Evolutionary conservation across 2,113 vertebrate genomes (phyloP), one percentile per base, ranked within the genome.

Genomic region (Oncorhynchus clarkii): DNA sequence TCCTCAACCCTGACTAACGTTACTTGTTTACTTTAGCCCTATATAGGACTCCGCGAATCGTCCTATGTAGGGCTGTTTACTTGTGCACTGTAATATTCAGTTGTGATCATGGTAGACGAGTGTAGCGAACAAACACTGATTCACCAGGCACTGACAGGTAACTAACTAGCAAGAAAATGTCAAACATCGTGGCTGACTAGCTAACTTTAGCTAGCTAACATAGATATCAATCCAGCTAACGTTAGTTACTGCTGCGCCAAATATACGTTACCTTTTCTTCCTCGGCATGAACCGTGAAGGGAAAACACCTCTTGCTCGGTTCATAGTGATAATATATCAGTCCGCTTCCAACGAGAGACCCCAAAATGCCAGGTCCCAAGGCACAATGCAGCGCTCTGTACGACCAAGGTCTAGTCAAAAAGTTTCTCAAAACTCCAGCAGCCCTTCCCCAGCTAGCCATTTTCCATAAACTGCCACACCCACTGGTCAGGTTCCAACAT

Each of bases 371-470:
- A 0, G 85, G 34, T 1, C 74, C 78, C 2, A 84, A 71, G 0
- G 75, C 80, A 6, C 86, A 77, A 6, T 64, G 71, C 0, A 67
- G n/a, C 0, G 73, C 16, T 3, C 14, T 65, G n/a, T 81, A 6
- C 13, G 62, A 16, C n/a, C 67, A 77, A 22, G 85, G 59, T 5
- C 60, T 73, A 65, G 31, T 79, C 20, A 76, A 16, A 11, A 67
- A 51, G 4, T 5, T 78, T 70, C 80, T 59, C 16, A 87, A 22
- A 0, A 74, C 64, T 2, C 71, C n/a, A 1, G 74, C 24, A 1
- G 86, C 26, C 69, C 69, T 88, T 2, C 75, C 74, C 85, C 84
- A 87, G 76, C 75, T 72, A 34, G 87, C 77, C 91, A 92, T 92
- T 78, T 88, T 78, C 26, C 59, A 5, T 22, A 22, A 62, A 62